Conservation (phyloP, 1,140 invertebrate genomes). For the Penaeus indicus region DNA sequence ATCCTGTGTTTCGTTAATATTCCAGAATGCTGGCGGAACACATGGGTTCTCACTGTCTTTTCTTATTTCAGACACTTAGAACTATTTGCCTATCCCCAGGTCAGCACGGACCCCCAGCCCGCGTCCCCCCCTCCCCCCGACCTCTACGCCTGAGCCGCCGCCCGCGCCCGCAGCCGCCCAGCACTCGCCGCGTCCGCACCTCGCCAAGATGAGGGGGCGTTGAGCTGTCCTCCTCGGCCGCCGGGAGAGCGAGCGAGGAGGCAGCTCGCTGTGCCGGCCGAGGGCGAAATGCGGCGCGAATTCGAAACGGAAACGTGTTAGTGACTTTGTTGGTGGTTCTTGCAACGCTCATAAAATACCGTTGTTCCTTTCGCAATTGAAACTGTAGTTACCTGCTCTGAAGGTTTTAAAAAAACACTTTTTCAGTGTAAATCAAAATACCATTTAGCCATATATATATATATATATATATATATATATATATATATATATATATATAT, state of each 20-base stretch:
- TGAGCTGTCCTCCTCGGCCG: neutral
- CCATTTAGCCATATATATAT: neutral
- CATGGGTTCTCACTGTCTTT: neutral
- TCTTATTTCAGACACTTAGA: neutral
- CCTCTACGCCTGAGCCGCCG: conserved; percentile 34
- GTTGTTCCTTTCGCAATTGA: no score
- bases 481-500: no score
- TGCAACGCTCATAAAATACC: no score
- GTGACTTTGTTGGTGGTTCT: no score
- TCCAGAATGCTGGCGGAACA: neutral
- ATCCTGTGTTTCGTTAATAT: no score
- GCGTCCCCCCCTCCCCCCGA: conserved; percentile 46
- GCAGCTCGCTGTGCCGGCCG: neutral
- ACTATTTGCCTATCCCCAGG: conserved; percentile 5
- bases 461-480: no score
- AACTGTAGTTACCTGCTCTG: no score
- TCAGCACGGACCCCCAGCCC: conserved; percentile 56
- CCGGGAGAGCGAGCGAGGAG: neutral
- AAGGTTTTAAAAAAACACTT: no score
- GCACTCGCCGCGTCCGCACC: conserved; percentile 53
- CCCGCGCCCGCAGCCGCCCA: conserved; percentile 37
- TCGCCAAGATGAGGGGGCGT: conserved; percentile 50
- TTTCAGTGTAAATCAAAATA: neutral
- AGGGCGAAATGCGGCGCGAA: neutral
- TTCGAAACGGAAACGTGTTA: neutral